Evolutionary conservation across 1,140 invertebrate genomes (phyloP).

Genomic region (Carcinoscorpius rotundicauda): DNA sequence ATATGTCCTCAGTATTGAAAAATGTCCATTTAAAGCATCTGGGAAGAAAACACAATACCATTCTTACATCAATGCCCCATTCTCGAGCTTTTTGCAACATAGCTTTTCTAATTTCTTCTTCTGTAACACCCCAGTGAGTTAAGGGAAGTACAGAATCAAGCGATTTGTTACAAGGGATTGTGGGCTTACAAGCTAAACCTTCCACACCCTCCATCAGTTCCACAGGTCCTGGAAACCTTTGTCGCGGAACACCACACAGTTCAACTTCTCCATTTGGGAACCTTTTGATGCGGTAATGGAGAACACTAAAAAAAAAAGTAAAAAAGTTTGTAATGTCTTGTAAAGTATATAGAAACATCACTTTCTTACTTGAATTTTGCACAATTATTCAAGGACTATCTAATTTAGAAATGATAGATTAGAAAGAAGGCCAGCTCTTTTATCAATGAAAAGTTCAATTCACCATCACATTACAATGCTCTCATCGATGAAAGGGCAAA

Average conservation of each 20-base stretch:
- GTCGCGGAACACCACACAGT: constrained; percentile 23
- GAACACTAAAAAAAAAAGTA: constrained; percentile 20
- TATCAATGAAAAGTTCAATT: too few species aligned
- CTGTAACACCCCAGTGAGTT: constrained; percentile 36
- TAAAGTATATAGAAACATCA: too few species aligned
- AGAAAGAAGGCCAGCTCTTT: too few species aligned
- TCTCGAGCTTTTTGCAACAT: constrained; percentile 30
- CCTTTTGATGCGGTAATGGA: constrained; percentile 27
- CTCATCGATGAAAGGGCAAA: too few species aligned
- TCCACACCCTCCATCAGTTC: constrained; percentile 26
- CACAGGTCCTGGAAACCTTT: constrained; percentile 24
- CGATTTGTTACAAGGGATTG: constrained; percentile 30
- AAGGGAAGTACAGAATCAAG: constrained; percentile 29
- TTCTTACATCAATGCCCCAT: constrained; percentile 26
- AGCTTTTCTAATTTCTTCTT: constrained; percentile 32
- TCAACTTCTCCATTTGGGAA: constrained; percentile 22
- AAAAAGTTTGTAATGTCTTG: too few species aligned
- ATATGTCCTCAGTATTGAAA: too few species aligned
- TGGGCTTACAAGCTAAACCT: constrained; percentile 28
- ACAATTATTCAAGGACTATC: too few species aligned
- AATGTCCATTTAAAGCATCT: too few species aligned
- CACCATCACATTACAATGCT: too few species aligned
- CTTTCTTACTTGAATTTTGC: too few species aligned
- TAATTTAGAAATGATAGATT: too few species aligned
- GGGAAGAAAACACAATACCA: too few species aligned